A percentile compares a stretch with the other conserved stretches of the same genome.
Conservation (phyloP, 2,113 vertebrate species). For the Haemorhous mexicanus region DNA sequence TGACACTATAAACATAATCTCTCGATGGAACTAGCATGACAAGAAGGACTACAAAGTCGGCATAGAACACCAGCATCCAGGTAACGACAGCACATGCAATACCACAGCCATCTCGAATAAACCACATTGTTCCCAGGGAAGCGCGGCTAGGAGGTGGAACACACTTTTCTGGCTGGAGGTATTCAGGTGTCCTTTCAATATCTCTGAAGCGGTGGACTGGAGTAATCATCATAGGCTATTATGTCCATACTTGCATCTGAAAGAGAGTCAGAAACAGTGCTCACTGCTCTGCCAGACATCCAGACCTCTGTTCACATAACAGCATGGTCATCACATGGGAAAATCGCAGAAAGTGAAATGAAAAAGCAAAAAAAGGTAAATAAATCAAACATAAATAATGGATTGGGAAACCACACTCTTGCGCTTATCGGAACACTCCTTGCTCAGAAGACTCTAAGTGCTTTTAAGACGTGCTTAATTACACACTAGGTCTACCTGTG, state of each 20-base stretch:
- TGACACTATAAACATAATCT: conserved; percentile 85
- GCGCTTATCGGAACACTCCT: not conserved
- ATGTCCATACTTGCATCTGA: conserved; percentile 83
- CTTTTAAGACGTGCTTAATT: conserved; percentile 13
- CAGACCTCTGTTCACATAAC: fast-evolving
- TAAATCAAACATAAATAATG: not conserved
- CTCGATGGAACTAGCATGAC: conserved; percentile 92
- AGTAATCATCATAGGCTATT: conserved; percentile 85
- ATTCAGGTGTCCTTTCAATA: conserved; percentile 93
- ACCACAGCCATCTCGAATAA: conserved; percentile 95
- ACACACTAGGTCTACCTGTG: not conserved
- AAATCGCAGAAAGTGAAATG: not conserved
- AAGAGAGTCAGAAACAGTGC: conserved; percentile 32
- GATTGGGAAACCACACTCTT: not conserved
- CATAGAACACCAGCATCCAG: conserved; percentile 95
- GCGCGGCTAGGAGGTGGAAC: conserved; percentile 79
- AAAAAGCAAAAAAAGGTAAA: not conserved
- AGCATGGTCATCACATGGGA: fast-evolving
- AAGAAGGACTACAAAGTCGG: conserved; percentile 96
- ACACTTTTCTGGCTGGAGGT: conserved; percentile 92
- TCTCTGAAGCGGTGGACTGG: conserved; percentile 87
- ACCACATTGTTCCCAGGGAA: conserved; percentile 88
- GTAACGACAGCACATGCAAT: conserved; percentile 93
- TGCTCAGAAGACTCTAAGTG: not conserved
- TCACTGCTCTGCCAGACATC: not conserved